Evolutionary conservation across 2,113 vertebrate species (phyloP).

Genomic region (Danionella cerebrum): DNA sequence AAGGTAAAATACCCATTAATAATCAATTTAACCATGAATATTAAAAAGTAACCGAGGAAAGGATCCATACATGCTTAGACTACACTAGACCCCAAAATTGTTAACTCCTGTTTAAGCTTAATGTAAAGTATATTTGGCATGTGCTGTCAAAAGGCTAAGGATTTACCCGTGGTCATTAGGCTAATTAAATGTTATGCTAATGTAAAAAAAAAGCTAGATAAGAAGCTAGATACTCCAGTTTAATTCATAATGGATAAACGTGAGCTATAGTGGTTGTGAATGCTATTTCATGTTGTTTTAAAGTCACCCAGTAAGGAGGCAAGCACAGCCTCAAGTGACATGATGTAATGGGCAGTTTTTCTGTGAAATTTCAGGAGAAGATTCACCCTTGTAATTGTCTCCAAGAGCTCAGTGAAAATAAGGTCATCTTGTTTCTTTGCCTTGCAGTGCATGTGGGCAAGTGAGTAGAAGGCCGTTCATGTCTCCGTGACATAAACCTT

Average conservation of each 20-base stretch:
- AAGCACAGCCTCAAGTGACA: slow-evolving; percentile 37
- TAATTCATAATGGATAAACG: background rate
- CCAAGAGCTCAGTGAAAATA: slow-evolving; percentile 16
- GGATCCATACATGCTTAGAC: too few species aligned
- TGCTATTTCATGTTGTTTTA: slow-evolving; percentile 3
- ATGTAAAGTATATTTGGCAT: too few species aligned
- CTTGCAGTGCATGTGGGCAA: background rate
- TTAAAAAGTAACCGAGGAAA: too few species aligned
- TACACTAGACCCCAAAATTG: too few species aligned
- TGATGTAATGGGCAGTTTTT: slow-evolving; percentile 49
- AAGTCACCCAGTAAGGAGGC: slow-evolving; percentile 29
- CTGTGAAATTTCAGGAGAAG: slow-evolving; percentile 39
- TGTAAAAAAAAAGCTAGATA: too few species aligned
- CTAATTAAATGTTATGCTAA: too few species aligned
- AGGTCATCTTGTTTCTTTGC: slow-evolving; percentile 13
- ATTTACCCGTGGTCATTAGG: too few species aligned
- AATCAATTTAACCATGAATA: too few species aligned
- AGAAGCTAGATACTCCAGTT: too few species aligned
- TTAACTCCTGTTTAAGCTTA: too few species aligned
- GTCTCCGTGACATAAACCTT: slow-evolving; percentile 18
- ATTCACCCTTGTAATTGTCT: slow-evolving; percentile 11
- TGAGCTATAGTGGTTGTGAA: background rate
- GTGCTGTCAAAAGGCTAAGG: too few species aligned
- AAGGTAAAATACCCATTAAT: too few species aligned
- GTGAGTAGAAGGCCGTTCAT: background rate